Evolutionary conservation across 2,113 vertebrate genomes (phyloP), one percentile per base, ranked within the genome.

Genomic region (Silurus glanis): DNA sequence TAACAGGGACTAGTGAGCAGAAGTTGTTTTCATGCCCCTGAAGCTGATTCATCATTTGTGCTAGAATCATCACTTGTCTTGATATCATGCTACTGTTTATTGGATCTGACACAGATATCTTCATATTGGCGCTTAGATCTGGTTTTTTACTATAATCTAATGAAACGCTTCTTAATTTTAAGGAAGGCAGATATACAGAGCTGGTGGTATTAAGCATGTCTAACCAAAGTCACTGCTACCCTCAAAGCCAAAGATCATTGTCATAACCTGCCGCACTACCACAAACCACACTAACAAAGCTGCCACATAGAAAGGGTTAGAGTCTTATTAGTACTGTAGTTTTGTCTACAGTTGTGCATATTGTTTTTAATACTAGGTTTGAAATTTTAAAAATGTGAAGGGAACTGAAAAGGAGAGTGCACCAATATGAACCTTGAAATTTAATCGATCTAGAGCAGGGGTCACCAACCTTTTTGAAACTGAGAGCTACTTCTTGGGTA

Each of bases 191-290:
- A 61, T 71, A 58, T 59, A 79, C 25, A 62, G 47, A 49, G 3
- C 58, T 80, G 66, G 55, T 25, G 47, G 10, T 84, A 84, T 81
- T 56, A 81, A 88, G 45, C 37, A 53, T 78, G 81, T 81, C 45
- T 74, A 45, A 49, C n/a, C 47, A 51, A 59, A 66, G 8, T 75
- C 72, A 17, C 23, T 51, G 58, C 13, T 61, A 56, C 69, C 19
- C 28, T 37, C 74, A 74, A 37, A 85, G 45, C 51, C 28, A 45
- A 82, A 47, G 25, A 80, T 51, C 67, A 56, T 13, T 37, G 21
- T 62, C 25, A 64, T 79, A 69, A 83, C 25, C 58, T 66, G 61
- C 62, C 75, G 12, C 9, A 49, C 45, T 66, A 56, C 75, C 74
- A 6, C 74, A 61, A 78, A 85, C 74, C 83, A 80, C 83, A 80